Conservation (phyloP, 2,888 invertebrate species). For the Hofmannophila pseudospretella region DNA sequence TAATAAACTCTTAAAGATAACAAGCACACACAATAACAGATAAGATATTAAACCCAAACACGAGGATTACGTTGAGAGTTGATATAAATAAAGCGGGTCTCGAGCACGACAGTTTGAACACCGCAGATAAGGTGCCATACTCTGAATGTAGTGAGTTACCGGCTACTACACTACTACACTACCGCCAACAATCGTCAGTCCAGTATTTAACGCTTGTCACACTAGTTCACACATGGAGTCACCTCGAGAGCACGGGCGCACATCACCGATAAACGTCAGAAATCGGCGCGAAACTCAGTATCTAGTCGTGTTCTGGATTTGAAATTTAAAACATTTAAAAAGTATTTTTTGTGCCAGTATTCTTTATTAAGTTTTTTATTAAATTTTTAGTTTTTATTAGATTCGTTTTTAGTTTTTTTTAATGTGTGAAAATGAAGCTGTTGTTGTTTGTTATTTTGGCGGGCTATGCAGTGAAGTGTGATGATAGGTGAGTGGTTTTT, state of each 20-base stretch:
- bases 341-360: conserved; percentile 9
- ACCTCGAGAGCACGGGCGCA: conserved; percentile 27
- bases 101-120: neutral
- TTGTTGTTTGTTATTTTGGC: conserved; percentile 45
- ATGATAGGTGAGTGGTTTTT: conserved; percentile 42
- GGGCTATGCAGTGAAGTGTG: conserved; percentile 51
- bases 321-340: too few species aligned
- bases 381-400: conserved; percentile 10
- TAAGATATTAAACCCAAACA: too few species aligned
- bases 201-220: conserved; percentile 36
- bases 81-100: too few species aligned
- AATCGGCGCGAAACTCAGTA: conserved; percentile 30
- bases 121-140: neutral
- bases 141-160: neutral
- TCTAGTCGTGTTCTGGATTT: neutral
- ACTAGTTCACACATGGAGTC: conserved; percentile 31
- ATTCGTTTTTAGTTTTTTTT: conserved; percentile 2
- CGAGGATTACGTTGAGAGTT: too few species aligned
- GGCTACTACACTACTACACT: too few species aligned
- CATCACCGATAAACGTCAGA: conserved; percentile 22
- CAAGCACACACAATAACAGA: too few species aligned
- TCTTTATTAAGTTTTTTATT: too few species aligned
- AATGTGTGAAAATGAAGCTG: conserved; percentile 31
- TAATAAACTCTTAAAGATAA: too few species aligned
- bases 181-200: too few species aligned